A percentile compares a stretch with the other conserved stretches of the same genome.
Conservation (phyloP, 2,888 invertebrate species). For the Calliopum simillimum region DNA sequence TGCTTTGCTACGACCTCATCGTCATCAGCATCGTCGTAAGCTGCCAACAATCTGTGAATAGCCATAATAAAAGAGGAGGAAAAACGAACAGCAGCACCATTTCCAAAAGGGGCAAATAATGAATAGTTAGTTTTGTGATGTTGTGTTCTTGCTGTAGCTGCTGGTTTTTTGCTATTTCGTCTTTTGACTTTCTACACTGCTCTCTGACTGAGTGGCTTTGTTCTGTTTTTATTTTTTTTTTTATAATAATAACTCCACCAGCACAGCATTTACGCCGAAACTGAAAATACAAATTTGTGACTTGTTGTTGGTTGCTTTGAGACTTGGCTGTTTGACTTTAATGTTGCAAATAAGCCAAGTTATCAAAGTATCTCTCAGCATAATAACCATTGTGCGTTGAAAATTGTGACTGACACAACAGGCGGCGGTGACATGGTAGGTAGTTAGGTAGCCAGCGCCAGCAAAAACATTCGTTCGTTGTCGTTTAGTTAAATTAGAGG, state of each 20-base stretch:
- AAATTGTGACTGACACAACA: not conserved
- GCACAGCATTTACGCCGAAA: conserved; percentile 15
- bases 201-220: not conserved
- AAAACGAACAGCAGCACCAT: not conserved
- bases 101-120: conserved; percentile 13
- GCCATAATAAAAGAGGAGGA: conserved; percentile 16
- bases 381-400: conserved; percentile 1
- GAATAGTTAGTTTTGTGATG: conserved; percentile 6
- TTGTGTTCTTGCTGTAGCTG: not conserved
- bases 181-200: not conserved
- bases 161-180: not conserved
- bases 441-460: not conserved
- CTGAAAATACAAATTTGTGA: conserved; percentile 22
- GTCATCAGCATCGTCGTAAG: not conserved
- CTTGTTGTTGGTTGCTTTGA: conserved; percentile 7
- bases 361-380: conserved; percentile 18
- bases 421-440: not conserved
- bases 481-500: conserved; percentile 15
- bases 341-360: conserved; percentile 26
- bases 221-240: not conserved
- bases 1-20: not conserved
- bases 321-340: conserved; percentile 10
- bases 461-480: too few species aligned
- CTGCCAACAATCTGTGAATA: conserved; percentile 28
- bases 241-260: not conserved